Conservation (phyloP, 2,113 vertebrate species). For the Tor tambroides region DNA sequence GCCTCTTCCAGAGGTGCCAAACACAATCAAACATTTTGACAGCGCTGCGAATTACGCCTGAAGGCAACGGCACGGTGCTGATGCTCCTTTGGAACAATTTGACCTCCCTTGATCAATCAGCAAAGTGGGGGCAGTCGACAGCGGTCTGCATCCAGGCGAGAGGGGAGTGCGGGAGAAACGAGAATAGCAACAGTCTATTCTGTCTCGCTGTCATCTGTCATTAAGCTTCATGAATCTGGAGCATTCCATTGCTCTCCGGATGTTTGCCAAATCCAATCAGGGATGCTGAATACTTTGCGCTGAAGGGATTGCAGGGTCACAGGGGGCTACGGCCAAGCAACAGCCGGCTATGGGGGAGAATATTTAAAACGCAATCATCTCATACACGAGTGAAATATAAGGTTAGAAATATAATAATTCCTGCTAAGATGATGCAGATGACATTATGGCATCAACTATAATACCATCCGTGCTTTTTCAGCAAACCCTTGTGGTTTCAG, state of each 20-base stretch:
- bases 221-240: slow-evolving; percentile 37
- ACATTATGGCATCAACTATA: slow-evolving; percentile 1
- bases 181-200: slow-evolving; percentile 26
- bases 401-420: slow-evolving; percentile 9
- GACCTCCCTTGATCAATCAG: slow-evolving; percentile 45
- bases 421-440: slow-evolving; percentile 18
- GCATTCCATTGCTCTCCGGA: slow-evolving; percentile 31
- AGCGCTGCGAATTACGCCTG: slow-evolving; percentile 27
- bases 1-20: slow-evolving; percentile 29
- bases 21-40: slow-evolving; percentile 45
- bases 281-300: slow-evolving; percentile 32
- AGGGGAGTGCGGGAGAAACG: not conserved
- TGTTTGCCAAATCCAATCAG: slow-evolving; percentile 52
- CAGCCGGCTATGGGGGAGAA: not conserved
- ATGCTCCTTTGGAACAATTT: slow-evolving; percentile 37
- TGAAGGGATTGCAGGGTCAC: slow-evolving; percentile 36
- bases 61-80: not conserved
- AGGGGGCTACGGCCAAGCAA: not conserved
- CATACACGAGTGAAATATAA: slow-evolving; percentile 8
- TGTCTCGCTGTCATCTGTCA: slow-evolving; percentile 41
- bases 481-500: not conserved
- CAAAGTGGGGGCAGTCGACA: slow-evolving; percentile 3
- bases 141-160: not conserved
- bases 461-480: slow-evolving; percentile 5
- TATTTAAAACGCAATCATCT: not conserved